phyloP scores from a whole-genome alignment of 2,113 vertebrate genomes.

The Nannospalax galili region DNA sequence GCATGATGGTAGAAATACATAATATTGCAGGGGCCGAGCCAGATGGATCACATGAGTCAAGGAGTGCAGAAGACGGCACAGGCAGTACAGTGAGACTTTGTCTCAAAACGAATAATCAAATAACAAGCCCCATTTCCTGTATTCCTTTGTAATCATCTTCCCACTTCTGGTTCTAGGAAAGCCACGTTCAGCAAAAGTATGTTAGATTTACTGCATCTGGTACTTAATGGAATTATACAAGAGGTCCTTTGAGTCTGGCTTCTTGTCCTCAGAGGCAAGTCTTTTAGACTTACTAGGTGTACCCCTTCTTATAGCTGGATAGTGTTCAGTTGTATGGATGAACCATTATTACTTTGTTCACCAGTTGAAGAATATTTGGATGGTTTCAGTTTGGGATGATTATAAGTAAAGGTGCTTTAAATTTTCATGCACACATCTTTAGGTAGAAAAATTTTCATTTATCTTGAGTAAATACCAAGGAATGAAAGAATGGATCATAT shows the following conservation, averaged over 20 bases:
- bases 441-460: background rate
- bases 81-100: background rate
- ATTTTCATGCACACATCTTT: background rate
- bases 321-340: background rate
- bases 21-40: background rate
- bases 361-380: background rate
- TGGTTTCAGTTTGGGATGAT: background rate
- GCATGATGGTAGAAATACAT: no score
- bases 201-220: background rate
- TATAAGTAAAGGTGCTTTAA: background rate
- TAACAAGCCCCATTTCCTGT: no score
- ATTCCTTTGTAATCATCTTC: background rate
- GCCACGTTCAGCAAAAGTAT: background rate
- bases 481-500: background rate
- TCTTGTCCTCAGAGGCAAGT: background rate
- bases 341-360: background rate
- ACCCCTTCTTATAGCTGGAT: background rate
- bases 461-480: background rate
- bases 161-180: background rate
- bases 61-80: background rate
- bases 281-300: background rate
- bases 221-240: background rate
- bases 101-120: background rate
- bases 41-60: background rate
- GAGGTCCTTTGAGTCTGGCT: background rate